Base-by-base conservation (phyloP, 1,140 invertebrate genomes). In the Trachymyrmex cornetzi region DNA sequence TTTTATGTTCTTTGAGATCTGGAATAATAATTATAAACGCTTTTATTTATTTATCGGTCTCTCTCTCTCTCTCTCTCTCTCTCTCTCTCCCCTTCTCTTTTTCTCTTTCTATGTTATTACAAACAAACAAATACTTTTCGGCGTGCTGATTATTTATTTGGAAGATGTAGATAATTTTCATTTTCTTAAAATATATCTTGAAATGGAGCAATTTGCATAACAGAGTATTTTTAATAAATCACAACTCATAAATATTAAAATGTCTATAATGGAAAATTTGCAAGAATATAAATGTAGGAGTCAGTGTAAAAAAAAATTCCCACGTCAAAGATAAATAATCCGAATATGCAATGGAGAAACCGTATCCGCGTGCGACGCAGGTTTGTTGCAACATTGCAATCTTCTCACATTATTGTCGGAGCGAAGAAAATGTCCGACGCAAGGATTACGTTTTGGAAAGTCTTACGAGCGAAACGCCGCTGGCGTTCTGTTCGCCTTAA, bases 131-230 rank as follows among this genome's bases (percentile, higher is more conserved):
- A 38, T n/a, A 16, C 30, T 11, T 34, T 34, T 14, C 2, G 12
- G 1, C 7, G 9, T n/a, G 12, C 2, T 9, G 77, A 86, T 80
- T 67, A 59, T 16, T 80, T 80, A 27, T 85, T 85, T 85, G 53
- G 6, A 63, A 7, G 2, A 59, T 12, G 12, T 44, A 72, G 0
- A 48, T 72, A 59, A 34, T 72, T 34, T 72, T 82, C 22, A 27
- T 59, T 59, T 5, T 61, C 12, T 72, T 22, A 72, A 44, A n/a
- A 14, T 44, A 22, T 74, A 61, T 74, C 14, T 61, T 2, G 7
- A 82, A 24, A 14, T 11, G 9, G 2, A 71, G 11, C 3, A 14
- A 12, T 71, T 71, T 67, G 3, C 14, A 27, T 38, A 53, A 69
- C 14, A 55, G 16, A n/a, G 7, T 77, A 16, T 38, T 59, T 48